Percentiles rank a stretch among this genome's conserved stretches.
phyloP scores from a whole-genome alignment of 2,113 vertebrate species.

The Cryptotis parvus region DNA sequence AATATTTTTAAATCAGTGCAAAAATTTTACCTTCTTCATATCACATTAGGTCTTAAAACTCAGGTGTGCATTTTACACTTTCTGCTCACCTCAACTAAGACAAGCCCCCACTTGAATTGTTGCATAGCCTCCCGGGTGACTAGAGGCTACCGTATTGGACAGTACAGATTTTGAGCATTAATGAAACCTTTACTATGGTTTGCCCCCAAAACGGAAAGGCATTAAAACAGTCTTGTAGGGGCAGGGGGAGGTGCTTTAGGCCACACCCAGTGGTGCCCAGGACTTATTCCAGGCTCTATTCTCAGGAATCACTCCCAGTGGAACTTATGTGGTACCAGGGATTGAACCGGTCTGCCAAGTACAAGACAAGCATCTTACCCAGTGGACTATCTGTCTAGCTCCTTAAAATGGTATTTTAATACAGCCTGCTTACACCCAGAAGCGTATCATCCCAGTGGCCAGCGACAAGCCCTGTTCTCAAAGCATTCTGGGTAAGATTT shows the following conservation, averaged over 20 bases:
- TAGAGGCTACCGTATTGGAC: not conserved
- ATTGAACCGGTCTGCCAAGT: too few relatives aligned
- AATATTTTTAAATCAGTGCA: not conserved
- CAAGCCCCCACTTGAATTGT: not conserved
- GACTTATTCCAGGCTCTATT: too few relatives aligned
- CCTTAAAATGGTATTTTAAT: not conserved
- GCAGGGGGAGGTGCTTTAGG: too few relatives aligned
- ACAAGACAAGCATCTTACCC: too few relatives aligned
- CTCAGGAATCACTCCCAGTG: too few relatives aligned
- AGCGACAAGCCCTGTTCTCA: conserved; percentile 16
- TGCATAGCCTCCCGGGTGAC: not conserved
- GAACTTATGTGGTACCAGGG: too few relatives aligned
- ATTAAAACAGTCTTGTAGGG: not conserved
- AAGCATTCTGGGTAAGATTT: conserved; percentile 58
- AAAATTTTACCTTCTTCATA: not conserved
- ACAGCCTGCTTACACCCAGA: not conserved
- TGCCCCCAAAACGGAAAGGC: conserved; percentile 37
- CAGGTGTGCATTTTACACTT: not conserved
- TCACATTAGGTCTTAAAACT: not conserved
- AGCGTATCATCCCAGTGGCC: not conserved
- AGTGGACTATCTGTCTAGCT: too few relatives aligned
- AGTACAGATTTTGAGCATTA: not conserved
- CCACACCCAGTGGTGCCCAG: too few relatives aligned
- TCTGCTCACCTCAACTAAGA: conserved; percentile 18
- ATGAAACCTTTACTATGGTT: not conserved